A percentile compares a stretch with the other conserved stretches of the same genome.
These are phyloP conservation scores for Salticus scenicus DNA, from an alignment of 2,888 invertebrate genomes.

Conservation along the genomic window DNA sequence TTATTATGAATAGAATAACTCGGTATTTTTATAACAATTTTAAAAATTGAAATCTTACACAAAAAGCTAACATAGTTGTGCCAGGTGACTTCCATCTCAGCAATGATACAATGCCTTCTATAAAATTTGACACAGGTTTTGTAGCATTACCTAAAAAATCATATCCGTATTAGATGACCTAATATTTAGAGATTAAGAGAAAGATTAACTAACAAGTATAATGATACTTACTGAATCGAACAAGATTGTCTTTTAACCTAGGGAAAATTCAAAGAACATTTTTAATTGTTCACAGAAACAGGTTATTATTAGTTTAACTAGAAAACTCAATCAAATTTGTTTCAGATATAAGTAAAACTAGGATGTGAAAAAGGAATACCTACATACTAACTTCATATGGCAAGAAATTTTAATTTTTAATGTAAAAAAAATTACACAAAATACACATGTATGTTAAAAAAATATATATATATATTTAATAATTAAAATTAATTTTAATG, in stretches of 20 bases:
- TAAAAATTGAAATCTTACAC: constrained; percentile 72
- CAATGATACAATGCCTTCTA: constrained; percentile 74
- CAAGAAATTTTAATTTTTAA: too few relatives aligned
- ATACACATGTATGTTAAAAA: not conserved
- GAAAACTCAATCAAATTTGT: not conserved
- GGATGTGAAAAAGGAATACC: too few relatives aligned
- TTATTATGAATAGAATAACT: too few relatives aligned
- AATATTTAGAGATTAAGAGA: too few relatives aligned
- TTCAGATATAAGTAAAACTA: too few relatives aligned
- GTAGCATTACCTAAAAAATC: constrained; percentile 73
- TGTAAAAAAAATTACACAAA: too few relatives aligned
- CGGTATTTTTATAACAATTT: too few relatives aligned
- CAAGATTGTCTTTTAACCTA: constrained; percentile 75
- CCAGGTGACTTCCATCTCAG: constrained; percentile 75
- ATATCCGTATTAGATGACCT: not conserved
- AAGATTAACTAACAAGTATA: not conserved
- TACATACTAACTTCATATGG: too few relatives aligned
- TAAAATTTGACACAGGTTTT: constrained; percentile 74
- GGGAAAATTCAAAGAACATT: not conserved
- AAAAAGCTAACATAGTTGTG: constrained; percentile 75
- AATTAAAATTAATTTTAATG: too few relatives aligned
- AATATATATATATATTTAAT: not conserved
- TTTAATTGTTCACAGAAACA: too few relatives aligned
- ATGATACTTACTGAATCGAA: constrained; percentile 75
- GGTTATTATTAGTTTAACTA: too few relatives aligned